Conservation (phyloP, 2,113 vertebrate species). For the Orcinus orca region DNA sequence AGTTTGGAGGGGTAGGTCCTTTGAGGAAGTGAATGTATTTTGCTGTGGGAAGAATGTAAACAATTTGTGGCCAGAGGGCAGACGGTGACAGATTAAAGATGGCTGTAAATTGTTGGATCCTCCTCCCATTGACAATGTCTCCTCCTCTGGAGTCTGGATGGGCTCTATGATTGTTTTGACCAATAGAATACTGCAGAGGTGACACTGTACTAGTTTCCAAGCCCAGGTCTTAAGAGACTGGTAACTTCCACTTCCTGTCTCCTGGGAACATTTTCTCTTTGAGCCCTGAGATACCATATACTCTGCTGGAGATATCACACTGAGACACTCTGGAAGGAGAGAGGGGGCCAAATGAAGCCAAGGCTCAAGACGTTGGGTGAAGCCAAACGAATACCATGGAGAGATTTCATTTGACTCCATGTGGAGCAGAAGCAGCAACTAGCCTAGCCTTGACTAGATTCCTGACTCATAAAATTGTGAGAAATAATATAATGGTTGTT, state of each 20-base stretch:
- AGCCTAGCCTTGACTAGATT: background rate
- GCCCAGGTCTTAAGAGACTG: background rate
- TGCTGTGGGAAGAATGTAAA: slow-evolving; percentile 14
- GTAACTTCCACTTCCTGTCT: background rate
- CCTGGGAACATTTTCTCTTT: background rate
- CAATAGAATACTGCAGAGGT: background rate
- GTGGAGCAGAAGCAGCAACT: background rate
- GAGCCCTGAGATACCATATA: background rate
- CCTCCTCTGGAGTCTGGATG: background rate
- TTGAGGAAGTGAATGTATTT: background rate
- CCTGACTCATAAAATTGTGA: background rate
- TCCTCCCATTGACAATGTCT: background rate
- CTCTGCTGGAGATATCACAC: background rate
- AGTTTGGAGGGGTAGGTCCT: background rate
- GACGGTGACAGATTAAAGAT: background rate
- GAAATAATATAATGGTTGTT: background rate
- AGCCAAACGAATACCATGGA: background rate
- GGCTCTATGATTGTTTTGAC: background rate
- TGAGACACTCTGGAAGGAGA: background rate
- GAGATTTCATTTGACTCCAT: background rate
- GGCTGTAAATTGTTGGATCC: background rate
- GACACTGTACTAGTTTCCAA: background rate
- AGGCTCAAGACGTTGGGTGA: background rate
- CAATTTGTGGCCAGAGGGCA: background rate
- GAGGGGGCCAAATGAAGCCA: background rate